Percentiles rank a stretch among this genome's conserved stretches.
Evolutionary conservation across 1,140 invertebrate species (phyloP).

Genomic region (Lethrus apterus): DNA sequence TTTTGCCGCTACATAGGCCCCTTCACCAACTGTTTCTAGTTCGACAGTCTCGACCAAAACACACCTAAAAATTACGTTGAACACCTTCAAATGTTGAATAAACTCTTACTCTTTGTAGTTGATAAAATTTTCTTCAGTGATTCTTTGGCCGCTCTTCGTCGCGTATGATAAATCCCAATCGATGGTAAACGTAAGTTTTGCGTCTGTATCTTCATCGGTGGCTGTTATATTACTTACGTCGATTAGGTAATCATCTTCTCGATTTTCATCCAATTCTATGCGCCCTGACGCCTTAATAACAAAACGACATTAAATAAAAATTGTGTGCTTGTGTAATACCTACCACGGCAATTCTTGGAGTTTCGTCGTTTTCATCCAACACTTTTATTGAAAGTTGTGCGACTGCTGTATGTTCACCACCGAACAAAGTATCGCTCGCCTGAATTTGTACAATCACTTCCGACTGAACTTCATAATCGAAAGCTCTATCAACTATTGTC

Average conservation of each 20-base stretch:
- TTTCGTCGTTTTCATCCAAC: slow-evolving; percentile 51
- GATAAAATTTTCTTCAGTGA: not conserved
- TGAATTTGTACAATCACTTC: slow-evolving; percentile 47
- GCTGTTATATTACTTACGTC: not conserved
- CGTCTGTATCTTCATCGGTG: not conserved
- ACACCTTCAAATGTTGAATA: not conserved
- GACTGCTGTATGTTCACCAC: slow-evolving; percentile 39
- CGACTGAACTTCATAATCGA: slow-evolving; percentile 51
- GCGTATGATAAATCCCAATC: slow-evolving; percentile 3
- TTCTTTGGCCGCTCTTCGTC: not conserved
- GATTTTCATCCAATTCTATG: slow-evolving; percentile 2
- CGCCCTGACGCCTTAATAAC: not conserved
- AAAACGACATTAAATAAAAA: not conserved
- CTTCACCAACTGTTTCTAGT: not conserved
- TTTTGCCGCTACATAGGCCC: not conserved
- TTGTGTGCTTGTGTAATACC: slow-evolving; percentile 16
- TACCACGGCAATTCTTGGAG: slow-evolving; percentile 45
- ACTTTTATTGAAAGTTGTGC: slow-evolving; percentile 47
- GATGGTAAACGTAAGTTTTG: not conserved
- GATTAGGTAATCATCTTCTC: not conserved
- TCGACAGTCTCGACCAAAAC: not conserved
- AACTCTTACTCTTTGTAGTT: not conserved
- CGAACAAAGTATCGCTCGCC: slow-evolving; percentile 42
- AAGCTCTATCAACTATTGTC: slow-evolving; percentile 43
- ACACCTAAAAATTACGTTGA: not conserved